Evolutionary conservation across 2,888 invertebrate species (phyloP).

Genomic region (Apodemia zela): DNA sequence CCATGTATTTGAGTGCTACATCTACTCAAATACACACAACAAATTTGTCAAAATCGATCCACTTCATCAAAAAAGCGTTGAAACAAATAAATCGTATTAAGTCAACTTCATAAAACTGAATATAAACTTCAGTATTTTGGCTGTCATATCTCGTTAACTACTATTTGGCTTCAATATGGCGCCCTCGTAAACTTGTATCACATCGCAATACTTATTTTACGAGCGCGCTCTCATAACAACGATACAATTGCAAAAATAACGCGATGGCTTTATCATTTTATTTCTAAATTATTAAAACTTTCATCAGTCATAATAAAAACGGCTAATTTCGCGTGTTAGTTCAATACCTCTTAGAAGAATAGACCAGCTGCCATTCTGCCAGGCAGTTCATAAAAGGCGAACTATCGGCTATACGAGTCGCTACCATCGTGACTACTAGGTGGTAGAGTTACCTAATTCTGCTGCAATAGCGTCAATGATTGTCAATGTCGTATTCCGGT

Average conservation of each 20-base stretch:
- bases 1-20: too few relatives aligned
- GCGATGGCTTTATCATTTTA: neutral
- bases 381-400: too few relatives aligned
- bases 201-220: slow-evolving; percentile 11
- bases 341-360: too few relatives aligned
- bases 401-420: too few relatives aligned
- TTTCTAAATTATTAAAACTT: neutral
- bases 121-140: slow-evolving; percentile 7
- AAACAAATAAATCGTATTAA: neutral
- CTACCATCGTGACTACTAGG: too few relatives aligned
- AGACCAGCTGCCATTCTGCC: too few relatives aligned
- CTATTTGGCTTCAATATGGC: slow-evolving; percentile 15
- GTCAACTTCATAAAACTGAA: slow-evolving; percentile 8
- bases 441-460: too few relatives aligned
- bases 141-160: slow-evolving; percentile 8
- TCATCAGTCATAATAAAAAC: neutral
- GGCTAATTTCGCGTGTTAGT: neutral
- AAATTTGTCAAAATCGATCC: neutral
- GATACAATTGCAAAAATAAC: neutral
- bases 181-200: slow-evolving; percentile 8
- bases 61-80: neutral
- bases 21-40: neutral
- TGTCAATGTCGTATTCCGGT: too few relatives aligned
- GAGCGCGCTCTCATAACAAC: slow-evolving; percentile 6
- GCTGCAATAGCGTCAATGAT: too few relatives aligned